phyloP scores from a whole-genome alignment of 2,888 invertebrate genomes.

The Polydrusus cervinus region DNA sequence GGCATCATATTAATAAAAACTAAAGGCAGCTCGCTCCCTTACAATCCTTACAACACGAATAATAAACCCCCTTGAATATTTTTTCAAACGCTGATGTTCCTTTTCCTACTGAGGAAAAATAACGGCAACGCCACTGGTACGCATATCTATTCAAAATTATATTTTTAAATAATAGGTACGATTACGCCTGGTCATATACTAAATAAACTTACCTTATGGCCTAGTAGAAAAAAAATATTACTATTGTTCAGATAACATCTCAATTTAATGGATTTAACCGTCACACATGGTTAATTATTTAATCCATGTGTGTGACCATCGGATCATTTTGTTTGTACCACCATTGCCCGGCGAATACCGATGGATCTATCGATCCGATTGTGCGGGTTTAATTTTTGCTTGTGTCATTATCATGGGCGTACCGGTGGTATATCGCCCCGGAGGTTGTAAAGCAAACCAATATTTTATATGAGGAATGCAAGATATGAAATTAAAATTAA shows the following conservation, averaged over 20 bases:
- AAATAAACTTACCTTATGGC: background rate
- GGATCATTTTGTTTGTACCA: constrained; percentile 49
- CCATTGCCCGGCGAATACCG: constrained; percentile 49
- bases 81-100: no score
- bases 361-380: constrained; percentile 43
- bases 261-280: constrained; percentile 34
- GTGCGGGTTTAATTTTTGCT: constrained; percentile 44
- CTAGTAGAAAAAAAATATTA: constrained; percentile 6
- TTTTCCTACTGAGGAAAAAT: no score
- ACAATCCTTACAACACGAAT: no score
- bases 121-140: no score
- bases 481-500: background rate
- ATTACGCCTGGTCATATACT: no score
- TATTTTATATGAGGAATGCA: constrained; percentile 10
- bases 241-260: constrained; percentile 27
- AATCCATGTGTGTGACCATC: constrained; percentile 49
- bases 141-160: no score
- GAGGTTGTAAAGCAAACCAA: constrained; percentile 20
- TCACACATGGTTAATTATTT: constrained; percentile 55
- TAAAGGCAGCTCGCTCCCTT: no score
- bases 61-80: no score
- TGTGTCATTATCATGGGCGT: constrained; percentile 53
- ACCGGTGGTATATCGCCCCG: constrained; percentile 23
- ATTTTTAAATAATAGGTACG: no score
- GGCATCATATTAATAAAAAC: no score